Percentiles rank a stretch among this genome's conserved stretches.
Evolutionary conservation across 2,113 vertebrate species (phyloP).

Genomic region (Dryoscopus gambensis): DNA sequence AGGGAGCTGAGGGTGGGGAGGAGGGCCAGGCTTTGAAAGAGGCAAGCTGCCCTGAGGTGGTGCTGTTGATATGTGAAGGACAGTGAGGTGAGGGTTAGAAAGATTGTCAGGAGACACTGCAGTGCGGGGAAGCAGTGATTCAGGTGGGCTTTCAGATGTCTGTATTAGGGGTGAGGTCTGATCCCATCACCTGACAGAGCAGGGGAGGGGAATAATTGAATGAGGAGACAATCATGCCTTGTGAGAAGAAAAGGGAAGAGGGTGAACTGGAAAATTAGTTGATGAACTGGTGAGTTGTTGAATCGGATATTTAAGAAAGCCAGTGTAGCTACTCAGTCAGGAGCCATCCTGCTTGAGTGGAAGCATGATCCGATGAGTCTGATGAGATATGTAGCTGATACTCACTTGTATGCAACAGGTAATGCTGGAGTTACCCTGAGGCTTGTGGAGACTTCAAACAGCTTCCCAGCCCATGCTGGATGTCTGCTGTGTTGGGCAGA

Average conservation of each 20-base stretch:
- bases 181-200: background rate
- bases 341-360: background rate
- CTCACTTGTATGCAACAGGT: background rate
- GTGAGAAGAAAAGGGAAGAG: background rate
- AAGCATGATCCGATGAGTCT: background rate
- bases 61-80: background rate
- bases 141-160: background rate
- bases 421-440: slow-evolving; percentile 13
- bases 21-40: background rate
- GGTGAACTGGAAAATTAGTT: background rate
- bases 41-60: background rate
- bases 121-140: background rate
- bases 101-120: background rate
- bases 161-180: background rate
- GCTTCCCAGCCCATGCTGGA: background rate
- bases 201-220: background rate
- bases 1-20: background rate
- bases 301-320: background rate
- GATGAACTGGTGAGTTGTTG: background rate
- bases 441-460: slow-evolving; percentile 38
- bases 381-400: slow-evolving; percentile 30
- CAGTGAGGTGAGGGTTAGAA: background rate
- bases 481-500: background rate
- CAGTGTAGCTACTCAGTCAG: background rate
- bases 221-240: background rate